Percentiles rank a stretch among this genome's conserved stretches.
These are phyloP conservation scores for Macropus fuliginosus DNA, from an alignment of 2,797 vertebrate genomes.

Conservation along the genomic window DNA sequence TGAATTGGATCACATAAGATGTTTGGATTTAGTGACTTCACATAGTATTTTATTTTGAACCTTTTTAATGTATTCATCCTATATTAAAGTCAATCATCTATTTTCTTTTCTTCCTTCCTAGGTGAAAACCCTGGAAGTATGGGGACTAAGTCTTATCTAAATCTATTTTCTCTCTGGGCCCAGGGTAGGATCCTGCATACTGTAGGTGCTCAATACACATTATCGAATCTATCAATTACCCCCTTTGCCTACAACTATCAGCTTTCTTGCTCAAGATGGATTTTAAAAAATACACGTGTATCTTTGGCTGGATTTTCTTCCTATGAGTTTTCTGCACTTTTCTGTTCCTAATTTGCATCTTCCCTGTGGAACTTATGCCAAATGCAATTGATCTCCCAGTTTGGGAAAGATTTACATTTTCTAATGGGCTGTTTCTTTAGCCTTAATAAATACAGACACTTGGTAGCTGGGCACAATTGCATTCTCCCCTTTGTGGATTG, in stretches of 20 bases:
- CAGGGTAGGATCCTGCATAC: neutral
- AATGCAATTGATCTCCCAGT: constrained; percentile 55
- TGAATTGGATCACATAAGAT: neutral
- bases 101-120: neutral
- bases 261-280: constrained; percentile 26
- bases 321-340: constrained; percentile 32
- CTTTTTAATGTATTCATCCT: neutral
- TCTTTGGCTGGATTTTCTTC: constrained; percentile 30
- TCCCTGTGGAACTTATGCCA: constrained; percentile 56
- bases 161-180: neutral
- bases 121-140: neutral
- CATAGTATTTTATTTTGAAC: neutral
- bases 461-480: constrained; percentile 63
- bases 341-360: constrained; percentile 30
- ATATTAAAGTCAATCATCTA: neutral
- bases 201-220: neutral
- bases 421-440: constrained; percentile 62
- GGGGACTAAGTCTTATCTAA: neutral
- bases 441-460: constrained; percentile 74
- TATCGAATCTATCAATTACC: neutral
- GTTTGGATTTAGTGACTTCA: neutral
- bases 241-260: constrained; percentile 27
- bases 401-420: constrained; percentile 63
- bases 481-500: constrained; percentile 60
- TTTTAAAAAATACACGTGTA: constrained; percentile 39